Evolutionary conservation across 2,113 vertebrate species (phyloP).

Genomic region (Struthidea cinerea): DNA sequence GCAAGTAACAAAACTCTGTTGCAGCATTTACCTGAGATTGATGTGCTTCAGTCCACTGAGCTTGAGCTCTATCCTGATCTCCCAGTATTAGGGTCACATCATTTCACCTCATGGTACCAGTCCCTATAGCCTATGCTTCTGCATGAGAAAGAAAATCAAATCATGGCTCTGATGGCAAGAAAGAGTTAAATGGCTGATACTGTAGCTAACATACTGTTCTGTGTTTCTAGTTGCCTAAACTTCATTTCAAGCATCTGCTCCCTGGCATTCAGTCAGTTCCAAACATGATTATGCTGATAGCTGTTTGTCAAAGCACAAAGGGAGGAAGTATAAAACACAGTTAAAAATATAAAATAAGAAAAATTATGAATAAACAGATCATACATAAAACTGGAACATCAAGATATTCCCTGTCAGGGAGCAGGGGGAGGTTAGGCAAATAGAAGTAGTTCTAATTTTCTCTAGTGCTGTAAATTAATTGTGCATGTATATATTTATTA

Average conservation of each 20-base stretch:
- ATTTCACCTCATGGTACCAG: not conserved
- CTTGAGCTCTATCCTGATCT: not conserved
- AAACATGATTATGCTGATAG: conserved; percentile 33
- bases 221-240: not conserved
- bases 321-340: not conserved
- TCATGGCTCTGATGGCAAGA: not conserved
- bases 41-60: not conserved
- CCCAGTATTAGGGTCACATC: not conserved
- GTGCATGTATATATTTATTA: not conserved
- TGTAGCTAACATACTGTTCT: not conserved
- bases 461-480: not conserved
- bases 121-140: not conserved
- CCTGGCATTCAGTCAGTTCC: not conserved
- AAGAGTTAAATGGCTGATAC: not conserved
- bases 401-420: not conserved
- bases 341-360: not conserved
- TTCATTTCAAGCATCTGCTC: conserved; percentile 38
- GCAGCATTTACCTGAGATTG: not conserved
- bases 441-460: not conserved
- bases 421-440: not conserved
- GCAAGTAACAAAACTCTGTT: not conserved
- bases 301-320: conserved; percentile 51
- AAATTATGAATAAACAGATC: conserved; percentile 37
- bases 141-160: not conserved
- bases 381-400: conserved; percentile 1